Evolutionary conservation across 2,797 vertebrate genomes (phyloP).

Genomic region (Dryobates pubescens): DNA sequence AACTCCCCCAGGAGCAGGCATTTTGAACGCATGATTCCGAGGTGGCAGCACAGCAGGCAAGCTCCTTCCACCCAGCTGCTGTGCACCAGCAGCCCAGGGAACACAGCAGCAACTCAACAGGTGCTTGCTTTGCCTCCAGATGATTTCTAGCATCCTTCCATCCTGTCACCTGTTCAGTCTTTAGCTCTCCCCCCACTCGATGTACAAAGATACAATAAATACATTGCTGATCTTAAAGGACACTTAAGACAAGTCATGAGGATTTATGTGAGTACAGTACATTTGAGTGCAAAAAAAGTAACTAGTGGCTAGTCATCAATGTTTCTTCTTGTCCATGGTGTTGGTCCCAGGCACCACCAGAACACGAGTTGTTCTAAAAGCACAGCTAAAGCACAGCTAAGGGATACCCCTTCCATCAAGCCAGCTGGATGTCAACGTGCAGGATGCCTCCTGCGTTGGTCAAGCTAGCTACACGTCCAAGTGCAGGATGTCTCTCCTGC

Average conservation of each 20-base stretch:
- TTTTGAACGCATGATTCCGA: conserved; percentile 68
- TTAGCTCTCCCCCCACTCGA: conserved; percentile 34
- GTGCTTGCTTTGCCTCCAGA: conserved; percentile 38
- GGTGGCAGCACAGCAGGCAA: conserved; percentile 76
- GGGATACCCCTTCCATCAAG: not conserved
- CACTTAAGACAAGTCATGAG: conserved; percentile 82
- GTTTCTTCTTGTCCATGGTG: conserved; percentile 50
- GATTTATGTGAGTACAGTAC: conserved; percentile 80
- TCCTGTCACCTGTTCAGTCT: conserved; percentile 49
- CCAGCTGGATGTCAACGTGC: not conserved
- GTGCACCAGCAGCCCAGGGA: conserved; percentile 67
- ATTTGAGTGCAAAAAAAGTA: conserved; percentile 81
- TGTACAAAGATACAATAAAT: conserved; percentile 80
- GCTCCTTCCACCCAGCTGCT: conserved; percentile 63
- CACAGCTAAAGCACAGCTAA: conserved; percentile 32
- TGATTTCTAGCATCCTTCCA: conserved; percentile 50
- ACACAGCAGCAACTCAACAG: conserved; percentile 25
- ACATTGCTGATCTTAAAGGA: conserved; percentile 80
- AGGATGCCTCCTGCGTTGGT: not conserved
- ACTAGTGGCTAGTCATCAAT: conserved; percentile 70
- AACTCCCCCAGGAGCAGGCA: conserved; percentile 76
- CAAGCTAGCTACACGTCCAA: not conserved
- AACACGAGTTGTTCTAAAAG: conserved; percentile 21
- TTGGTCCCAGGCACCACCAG: conserved; percentile 64
- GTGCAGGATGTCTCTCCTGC: not conserved